Evolutionary conservation across 2,888 invertebrate species (phyloP).

Genomic region (Globia sparganii): DNA sequence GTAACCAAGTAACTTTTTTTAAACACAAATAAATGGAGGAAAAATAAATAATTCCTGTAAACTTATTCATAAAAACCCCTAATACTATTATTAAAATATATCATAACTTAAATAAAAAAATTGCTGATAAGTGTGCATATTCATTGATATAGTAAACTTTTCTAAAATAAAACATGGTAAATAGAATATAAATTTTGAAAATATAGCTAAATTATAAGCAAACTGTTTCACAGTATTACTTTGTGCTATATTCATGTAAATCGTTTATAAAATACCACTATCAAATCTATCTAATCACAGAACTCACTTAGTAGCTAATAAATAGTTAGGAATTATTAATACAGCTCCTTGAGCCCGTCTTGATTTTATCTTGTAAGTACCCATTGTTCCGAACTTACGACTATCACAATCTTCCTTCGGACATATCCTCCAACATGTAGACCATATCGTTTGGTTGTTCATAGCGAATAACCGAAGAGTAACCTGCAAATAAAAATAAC

Average conservation of each 20-base stretch:
- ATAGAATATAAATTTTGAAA: conserved; percentile 15
- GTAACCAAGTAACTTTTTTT: neutral
- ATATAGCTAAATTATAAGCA: conserved; percentile 10
- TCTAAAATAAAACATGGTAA: conserved; percentile 6
- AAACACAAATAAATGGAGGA: conserved; percentile 1
- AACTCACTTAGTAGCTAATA: conserved; percentile 48
- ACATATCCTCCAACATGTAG: conserved; percentile 90
- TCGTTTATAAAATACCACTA: conserved; percentile 31
- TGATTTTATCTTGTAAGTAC: conserved; percentile 25
- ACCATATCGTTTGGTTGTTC: conserved; percentile 93
- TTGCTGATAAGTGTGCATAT: neutral
- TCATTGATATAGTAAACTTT: conserved; percentile 1
- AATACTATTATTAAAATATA: conserved; percentile 21
- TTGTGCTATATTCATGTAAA: conserved; percentile 32
- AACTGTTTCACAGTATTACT: conserved; percentile 51
- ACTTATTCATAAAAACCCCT: conserved; percentile 10
- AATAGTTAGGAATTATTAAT: conserved; percentile 40
- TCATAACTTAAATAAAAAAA: conserved; percentile 3
- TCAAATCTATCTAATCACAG: conserved; percentile 60
- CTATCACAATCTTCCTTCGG: conserved; percentile 74
- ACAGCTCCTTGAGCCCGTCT: conserved; percentile 39
- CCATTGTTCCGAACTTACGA: conserved; percentile 5
- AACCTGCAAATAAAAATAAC: conserved; percentile 75
- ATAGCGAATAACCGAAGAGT: conserved; percentile 89
- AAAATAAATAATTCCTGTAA: neutral